phyloP scores from a whole-genome alignment of 1,140 invertebrate species.

The Aleiodes sp. region DNA sequence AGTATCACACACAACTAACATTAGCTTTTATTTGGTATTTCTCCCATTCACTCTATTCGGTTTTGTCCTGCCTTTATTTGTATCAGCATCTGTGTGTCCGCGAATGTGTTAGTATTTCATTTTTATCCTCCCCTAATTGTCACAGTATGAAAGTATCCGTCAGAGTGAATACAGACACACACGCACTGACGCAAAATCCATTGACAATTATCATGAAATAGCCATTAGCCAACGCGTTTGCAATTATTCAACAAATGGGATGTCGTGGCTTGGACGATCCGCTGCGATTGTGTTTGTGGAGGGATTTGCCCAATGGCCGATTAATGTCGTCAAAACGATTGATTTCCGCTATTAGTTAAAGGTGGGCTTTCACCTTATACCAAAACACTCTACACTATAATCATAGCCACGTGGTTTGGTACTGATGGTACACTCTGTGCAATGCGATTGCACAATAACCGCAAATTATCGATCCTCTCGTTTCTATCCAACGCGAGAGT shows the following conservation, averaged over 20 bases:
- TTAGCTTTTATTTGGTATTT: neutral
- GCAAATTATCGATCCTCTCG: slow-evolving; percentile 27
- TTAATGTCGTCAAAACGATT: slow-evolving; percentile 36
- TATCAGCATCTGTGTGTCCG: too few species aligned
- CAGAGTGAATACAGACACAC: too few species aligned
- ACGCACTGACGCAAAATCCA: neutral
- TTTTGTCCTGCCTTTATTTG: neutral
- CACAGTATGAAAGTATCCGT: too few species aligned
- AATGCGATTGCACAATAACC: slow-evolving; percentile 28
- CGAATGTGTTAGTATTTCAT: too few species aligned
- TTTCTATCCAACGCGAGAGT: neutral
- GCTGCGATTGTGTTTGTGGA: slow-evolving; percentile 22
- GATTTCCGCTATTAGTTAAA: slow-evolving; percentile 34
- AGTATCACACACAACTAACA: neutral
- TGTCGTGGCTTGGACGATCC: neutral
- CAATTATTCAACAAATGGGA: slow-evolving; percentile 6
- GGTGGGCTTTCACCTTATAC: slow-evolving; percentile 24
- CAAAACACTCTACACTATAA: neutral
- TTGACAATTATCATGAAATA: slow-evolving; percentile 11
- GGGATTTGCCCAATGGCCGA: slow-evolving; percentile 23
- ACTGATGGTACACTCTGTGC: neutral
- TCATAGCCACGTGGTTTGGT: neutral
- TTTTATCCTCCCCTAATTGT: too few species aligned
- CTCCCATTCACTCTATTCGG: too few species aligned
- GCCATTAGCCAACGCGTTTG: neutral